A percentile compares a stretch with the other conserved stretches of the same genome.
phyloP scores from a whole-genome alignment of 2,113 vertebrate species.

The Morone saxatilis region DNA sequence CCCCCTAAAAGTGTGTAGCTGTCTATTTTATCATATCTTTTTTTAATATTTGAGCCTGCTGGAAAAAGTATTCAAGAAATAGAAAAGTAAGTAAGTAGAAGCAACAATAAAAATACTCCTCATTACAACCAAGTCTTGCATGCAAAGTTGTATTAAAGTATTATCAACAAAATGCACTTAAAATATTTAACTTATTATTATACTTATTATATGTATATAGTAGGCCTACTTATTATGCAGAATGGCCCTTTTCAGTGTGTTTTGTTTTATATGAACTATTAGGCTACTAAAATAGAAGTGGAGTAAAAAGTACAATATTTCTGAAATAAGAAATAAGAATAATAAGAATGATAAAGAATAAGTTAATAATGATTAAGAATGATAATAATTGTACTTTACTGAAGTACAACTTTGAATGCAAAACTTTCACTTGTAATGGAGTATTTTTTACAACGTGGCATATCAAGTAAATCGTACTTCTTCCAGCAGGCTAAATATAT shows the following conservation, averaged over 20 bases:
- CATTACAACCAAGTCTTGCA: neutral
- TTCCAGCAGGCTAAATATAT: too few relatives aligned
- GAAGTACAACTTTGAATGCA: too few relatives aligned
- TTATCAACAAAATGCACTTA: neutral
- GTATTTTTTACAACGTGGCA: too few relatives aligned
- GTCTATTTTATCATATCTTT: neutral
- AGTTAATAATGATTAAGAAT: too few relatives aligned
- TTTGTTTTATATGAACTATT: neutral
- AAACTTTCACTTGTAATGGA: too few relatives aligned
- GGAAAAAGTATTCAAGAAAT: neutral
- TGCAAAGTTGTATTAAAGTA: neutral
- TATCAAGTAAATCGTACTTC: too few relatives aligned
- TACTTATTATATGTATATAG: too few relatives aligned
- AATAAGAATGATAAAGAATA: too few relatives aligned
- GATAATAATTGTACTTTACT: too few relatives aligned
- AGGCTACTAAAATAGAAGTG: neutral
- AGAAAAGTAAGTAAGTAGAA: neutral
- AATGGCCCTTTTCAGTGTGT: neutral
- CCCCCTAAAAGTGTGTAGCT: neutral
- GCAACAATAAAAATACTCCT: neutral
- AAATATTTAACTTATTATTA: neutral
- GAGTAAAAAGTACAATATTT: too few relatives aligned
- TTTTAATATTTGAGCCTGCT: neutral
- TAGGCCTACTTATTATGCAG: neutral
- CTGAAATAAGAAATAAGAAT: too few relatives aligned